Evolutionary conservation across 2,888 invertebrate species (phyloP).

Genomic region (Horisme vitalbata): DNA sequence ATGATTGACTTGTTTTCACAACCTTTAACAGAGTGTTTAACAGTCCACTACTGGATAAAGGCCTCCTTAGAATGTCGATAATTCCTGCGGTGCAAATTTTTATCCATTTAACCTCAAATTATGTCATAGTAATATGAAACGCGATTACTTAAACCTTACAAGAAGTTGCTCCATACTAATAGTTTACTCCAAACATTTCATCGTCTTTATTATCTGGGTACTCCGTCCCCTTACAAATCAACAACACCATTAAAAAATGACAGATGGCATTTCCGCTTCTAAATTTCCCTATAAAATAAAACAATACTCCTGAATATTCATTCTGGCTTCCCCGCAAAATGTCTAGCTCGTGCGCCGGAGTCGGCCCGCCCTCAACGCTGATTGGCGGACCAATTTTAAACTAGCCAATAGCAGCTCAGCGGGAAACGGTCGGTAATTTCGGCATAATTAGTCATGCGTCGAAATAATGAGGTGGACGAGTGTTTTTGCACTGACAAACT

Average conservation of each 20-base stretch:
- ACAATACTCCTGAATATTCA: constrained; percentile 56
- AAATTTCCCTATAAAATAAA: constrained; percentile 24
- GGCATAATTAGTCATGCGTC: constrained; percentile 80
- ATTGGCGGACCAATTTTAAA: constrained; percentile 70
- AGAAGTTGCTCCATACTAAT: too few relatives aligned
- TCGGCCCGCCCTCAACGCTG: constrained; percentile 65
- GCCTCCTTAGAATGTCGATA: too few relatives aligned
- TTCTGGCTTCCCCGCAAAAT: constrained; percentile 44
- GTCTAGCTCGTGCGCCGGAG: constrained; percentile 70
- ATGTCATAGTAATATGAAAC: too few relatives aligned
- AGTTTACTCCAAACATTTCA: not conserved
- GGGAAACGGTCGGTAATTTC: constrained; percentile 67
- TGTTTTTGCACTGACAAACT: constrained; percentile 36
- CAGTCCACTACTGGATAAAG: too few relatives aligned
- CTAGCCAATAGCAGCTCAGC: constrained; percentile 63
- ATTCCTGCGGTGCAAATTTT: too few relatives aligned
- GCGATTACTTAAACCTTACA: too few relatives aligned
- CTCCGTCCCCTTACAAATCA: constrained; percentile 3
- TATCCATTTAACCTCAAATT: too few relatives aligned
- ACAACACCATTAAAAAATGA: constrained; percentile 30
- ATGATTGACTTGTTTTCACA: too few relatives aligned
- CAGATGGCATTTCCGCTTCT: constrained; percentile 32
- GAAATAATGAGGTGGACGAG: constrained; percentile 48
- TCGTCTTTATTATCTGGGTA: too few relatives aligned
- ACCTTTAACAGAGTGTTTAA: too few relatives aligned